phyloP scores from a whole-genome alignment of 2,113 vertebrate genomes.

The Tupaia chinensis region DNA sequence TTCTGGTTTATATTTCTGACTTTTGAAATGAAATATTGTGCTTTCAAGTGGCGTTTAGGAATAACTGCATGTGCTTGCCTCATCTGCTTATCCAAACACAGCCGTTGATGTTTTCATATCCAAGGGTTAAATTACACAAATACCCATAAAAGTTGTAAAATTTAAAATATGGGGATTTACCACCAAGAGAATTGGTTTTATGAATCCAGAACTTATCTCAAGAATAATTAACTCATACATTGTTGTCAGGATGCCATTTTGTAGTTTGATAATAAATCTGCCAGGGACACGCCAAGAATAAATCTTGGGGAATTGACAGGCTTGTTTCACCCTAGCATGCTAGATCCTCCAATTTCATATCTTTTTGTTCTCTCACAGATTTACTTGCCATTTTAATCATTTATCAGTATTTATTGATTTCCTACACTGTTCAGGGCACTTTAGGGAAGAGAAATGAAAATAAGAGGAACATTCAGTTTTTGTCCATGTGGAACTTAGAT shows the following conservation, averaged over 20 bases:
- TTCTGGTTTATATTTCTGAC: slow-evolving; percentile 68
- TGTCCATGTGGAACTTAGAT: neutral
- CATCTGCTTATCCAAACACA: neutral
- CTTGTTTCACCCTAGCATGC: neutral
- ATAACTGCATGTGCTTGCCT: slow-evolving; percentile 49
- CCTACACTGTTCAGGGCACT: neutral
- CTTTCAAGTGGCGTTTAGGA: slow-evolving; percentile 50
- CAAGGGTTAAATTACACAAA: slow-evolving; percentile 37
- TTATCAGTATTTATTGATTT: neutral
- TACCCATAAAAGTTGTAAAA: slow-evolving; percentile 34
- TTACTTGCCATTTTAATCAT: neutral
- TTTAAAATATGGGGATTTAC: slow-evolving; percentile 28
- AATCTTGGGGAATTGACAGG: neutral
- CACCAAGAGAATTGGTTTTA: slow-evolving; percentile 48
- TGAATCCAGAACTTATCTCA: slow-evolving; percentile 28
- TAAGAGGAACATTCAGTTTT: neutral
- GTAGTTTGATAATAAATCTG: neutral
- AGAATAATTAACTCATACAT: slow-evolving; percentile 50
- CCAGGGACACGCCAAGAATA: neutral
- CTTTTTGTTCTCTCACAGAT: neutral
- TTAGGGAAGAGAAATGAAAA: neutral
- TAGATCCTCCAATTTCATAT: neutral
- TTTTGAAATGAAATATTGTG: slow-evolving; percentile 72
- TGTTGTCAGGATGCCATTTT: slow-evolving; percentile 17
- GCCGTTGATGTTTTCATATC: neutral